Percentiles rank a stretch among this genome's conserved stretches.
phyloP scores from a whole-genome alignment of 2,888 invertebrate species.

The Lasioglossum morio region DNA sequence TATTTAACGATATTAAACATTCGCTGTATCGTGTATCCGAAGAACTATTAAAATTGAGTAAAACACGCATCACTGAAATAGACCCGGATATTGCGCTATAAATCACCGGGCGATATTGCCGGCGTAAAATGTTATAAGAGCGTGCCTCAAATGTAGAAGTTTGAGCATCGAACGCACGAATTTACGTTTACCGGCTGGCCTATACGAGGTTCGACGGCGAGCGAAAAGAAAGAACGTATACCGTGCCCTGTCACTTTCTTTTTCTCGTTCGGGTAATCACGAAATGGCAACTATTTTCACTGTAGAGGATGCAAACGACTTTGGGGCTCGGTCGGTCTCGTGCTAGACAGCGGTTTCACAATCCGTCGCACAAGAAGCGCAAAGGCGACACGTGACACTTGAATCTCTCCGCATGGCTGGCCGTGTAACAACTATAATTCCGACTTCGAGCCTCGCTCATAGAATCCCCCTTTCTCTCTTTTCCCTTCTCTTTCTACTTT shows the following conservation, averaged over 20 bases:
- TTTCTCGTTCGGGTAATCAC: slow-evolving; percentile 29
- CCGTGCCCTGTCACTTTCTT: not conserved
- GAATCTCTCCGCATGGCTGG: slow-evolving; percentile 27
- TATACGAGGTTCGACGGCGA: not conserved
- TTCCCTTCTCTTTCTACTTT: not conserved
- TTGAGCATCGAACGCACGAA: not conserved
- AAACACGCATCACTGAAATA: not conserved
- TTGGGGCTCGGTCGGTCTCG: not conserved
- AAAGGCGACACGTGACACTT: slow-evolving; percentile 18
- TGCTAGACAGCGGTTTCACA: slow-evolving; percentile 17
- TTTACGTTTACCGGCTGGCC: not conserved
- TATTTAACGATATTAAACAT: too few species aligned
- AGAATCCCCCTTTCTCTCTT: not conserved
- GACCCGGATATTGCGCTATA: not conserved
- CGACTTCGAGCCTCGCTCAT: slow-evolving; percentile 10
- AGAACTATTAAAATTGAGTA: not conserved
- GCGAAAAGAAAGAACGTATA: not conserved
- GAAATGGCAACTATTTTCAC: slow-evolving; percentile 33
- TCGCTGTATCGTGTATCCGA: not conserved
- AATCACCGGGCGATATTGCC: not conserved
- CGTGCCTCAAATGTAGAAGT: not conserved
- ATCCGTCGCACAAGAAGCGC: slow-evolving; percentile 22
- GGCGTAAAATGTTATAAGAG: not conserved
- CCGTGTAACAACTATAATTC: slow-evolving; percentile 47
- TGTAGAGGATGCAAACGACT: not conserved